Base-by-base conservation (phyloP, 2,888 invertebrate species). In the Dicyrtoma fusca region DNA sequence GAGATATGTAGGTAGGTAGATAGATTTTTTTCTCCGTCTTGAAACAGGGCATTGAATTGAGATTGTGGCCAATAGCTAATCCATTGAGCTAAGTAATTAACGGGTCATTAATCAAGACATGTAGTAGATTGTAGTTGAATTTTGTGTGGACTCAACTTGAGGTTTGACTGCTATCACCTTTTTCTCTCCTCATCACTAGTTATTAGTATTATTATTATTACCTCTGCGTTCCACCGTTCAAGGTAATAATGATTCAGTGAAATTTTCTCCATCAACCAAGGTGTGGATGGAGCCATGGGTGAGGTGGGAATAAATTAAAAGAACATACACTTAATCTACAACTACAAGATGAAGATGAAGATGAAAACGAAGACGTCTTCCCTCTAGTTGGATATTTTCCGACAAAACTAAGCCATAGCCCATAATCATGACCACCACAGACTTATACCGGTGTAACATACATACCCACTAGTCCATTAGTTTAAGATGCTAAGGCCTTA, bases 91-190 rank as follows among this genome's bases (percentile, higher is more conserved):
- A 55, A 64, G 64, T 71, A 71, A 71, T 71, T 71, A 71, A 65
- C 59, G 57, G 63, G 65, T 71, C 71, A 71, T 71, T 71, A 71
- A 71, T 71, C 64, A 71, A 71, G 71, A 57, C 47, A 65, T 61
- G 64, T 64, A 55, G 55, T 47, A 57, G 45, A 25, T 26, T 69
- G 69, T 55, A 21, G 34, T 34, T 53, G 53, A 19, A 21, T 53
- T 21, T 53, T 53, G 19, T 49, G 14, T 53, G 21, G 42, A 61
- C n/a, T 63, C n/a, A 13, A 45, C 21, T 45, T 63, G 62, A 34
- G 62, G n/a, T 26, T 6, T 61, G 44, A 45, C 45, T 63, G 62
- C 62, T 45, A 63, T 63, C 62, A 63, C 62, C 62, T 45, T 45
- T 63, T 63, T 34, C 26, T 2, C n/a, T n/a, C 21, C 23, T 64